Conservation (phyloP, 1,140 invertebrate species). For the Nephila pilipes region DNA sequence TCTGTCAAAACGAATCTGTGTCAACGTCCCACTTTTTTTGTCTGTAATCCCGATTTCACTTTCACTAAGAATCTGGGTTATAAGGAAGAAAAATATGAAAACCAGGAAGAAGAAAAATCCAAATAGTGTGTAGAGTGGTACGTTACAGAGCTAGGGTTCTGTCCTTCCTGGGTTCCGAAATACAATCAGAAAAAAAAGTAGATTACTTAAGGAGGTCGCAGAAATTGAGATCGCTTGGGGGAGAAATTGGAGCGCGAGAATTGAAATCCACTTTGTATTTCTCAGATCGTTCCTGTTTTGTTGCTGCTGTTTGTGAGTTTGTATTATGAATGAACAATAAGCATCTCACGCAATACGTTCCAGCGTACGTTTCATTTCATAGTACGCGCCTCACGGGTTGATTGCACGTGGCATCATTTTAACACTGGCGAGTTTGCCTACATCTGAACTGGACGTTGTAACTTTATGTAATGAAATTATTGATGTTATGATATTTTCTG, state of each 20-base stretch:
- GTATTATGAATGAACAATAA: constrained; percentile 33
- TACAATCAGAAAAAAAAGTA: constrained; percentile 41
- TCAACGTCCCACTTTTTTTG: constrained; percentile 8
- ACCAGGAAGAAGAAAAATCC: constrained; percentile 57
- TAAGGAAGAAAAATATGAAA: constrained; percentile 56
- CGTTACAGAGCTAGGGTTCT: neutral
- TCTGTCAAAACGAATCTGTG: constrained; percentile 24
- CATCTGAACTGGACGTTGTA: no score
- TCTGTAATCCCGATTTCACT: constrained; percentile 41
- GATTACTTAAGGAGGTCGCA: constrained; percentile 11
- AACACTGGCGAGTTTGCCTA: neutral
- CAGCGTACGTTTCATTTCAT: neutral
- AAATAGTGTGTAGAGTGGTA: constrained; percentile 31
- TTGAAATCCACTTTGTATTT: constrained; percentile 21
- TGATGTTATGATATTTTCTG: no score
- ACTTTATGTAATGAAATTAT: no score
- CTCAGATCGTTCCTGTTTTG: neutral
- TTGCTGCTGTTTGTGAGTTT: neutral
- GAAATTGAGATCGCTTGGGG: constrained; percentile 37
- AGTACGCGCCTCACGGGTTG: neutral
- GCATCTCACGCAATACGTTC: neutral
- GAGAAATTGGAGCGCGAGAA: constrained; percentile 47
- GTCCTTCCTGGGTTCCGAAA: constrained; percentile 45
- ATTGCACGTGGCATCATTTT: neutral
- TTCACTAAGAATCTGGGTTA: constrained; percentile 52